phyloP scores from a whole-genome alignment of 2,888 invertebrate genomes.

The Drosophila pullipes region DNA sequence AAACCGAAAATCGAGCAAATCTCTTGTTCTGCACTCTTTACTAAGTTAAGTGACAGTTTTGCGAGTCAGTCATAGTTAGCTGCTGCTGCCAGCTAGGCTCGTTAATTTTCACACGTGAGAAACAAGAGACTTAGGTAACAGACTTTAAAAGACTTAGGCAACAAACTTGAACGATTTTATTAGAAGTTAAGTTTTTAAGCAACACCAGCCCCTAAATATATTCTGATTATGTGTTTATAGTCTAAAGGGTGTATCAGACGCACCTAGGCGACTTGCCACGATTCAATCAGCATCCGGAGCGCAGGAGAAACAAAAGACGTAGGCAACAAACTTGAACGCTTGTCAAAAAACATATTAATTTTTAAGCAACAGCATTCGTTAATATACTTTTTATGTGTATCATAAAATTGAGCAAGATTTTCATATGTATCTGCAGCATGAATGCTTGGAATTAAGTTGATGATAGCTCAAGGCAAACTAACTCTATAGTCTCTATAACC shows the following conservation, averaged over 20 bases:
- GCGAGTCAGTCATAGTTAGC: constrained; percentile 38
- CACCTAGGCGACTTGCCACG: neutral
- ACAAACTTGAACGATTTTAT: neutral
- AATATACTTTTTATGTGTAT: neutral
- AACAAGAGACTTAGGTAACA: neutral
- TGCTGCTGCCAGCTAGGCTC: constrained; percentile 4
- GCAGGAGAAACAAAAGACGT: constrained; percentile 55
- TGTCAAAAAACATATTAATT: neutral
- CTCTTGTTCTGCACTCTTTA: constrained; percentile 48
- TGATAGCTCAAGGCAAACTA: constrained; percentile 29
- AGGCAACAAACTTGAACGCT: constrained; percentile 47
- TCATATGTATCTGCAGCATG: constrained; percentile 15
- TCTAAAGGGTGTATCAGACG: neutral
- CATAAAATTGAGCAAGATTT: constrained; percentile 5
- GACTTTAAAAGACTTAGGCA: constrained; percentile 33
- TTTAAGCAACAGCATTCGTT: neutral
- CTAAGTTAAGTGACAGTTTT: constrained; percentile 65
- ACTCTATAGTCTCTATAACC: constrained; percentile 19
- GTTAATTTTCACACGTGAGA: neutral
- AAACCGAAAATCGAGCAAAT: constrained; percentile 39
- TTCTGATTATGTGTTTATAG: neutral
- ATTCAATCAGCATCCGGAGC: neutral
- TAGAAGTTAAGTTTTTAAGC: neutral
- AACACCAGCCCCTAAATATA: neutral
- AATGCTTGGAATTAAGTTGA: constrained; percentile 52